Evolutionary conservation across 30 jellyfish, hydroid and myxozoan species (phyloP).

Genomic region (Cassiopea xamachana): DNA sequence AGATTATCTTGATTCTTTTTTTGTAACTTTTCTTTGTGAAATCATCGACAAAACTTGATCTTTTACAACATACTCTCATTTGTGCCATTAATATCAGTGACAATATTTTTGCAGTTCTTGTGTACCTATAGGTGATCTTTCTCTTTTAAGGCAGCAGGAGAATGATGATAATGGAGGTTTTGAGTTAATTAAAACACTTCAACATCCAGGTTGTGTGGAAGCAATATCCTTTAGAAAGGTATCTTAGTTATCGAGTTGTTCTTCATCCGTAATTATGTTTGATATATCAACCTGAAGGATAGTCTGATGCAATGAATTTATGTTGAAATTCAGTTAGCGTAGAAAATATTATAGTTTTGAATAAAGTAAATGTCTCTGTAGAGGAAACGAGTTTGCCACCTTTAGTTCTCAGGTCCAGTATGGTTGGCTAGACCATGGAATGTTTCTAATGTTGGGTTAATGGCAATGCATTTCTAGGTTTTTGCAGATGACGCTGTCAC

Average conservation of each 20-base stretch:
- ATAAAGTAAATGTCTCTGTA: background rate
- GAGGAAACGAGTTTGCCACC: too few relatives aligned
- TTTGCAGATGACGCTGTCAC: too few relatives aligned
- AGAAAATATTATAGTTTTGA: background rate
- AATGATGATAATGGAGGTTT: background rate
- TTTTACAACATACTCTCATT: too few relatives aligned
- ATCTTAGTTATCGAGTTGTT: background rate
- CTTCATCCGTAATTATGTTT: background rate
- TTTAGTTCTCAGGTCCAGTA: too few relatives aligned
- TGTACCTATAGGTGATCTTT: too few relatives aligned
- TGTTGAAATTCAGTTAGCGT: background rate
- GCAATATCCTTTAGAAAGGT: slow-evolving; percentile 38
- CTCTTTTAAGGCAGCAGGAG: background rate
- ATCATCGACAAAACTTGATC: too few relatives aligned
- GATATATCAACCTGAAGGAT: background rate
- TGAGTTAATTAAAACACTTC: background rate
- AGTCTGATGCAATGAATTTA: too few relatives aligned
- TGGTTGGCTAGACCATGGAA: too few relatives aligned
- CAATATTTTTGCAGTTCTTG: background rate
- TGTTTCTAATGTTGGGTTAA: too few relatives aligned
- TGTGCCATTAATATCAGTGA: background rate
- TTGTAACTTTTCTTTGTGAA: too few relatives aligned
- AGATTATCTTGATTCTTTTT: too few relatives aligned
- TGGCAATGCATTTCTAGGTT: too few relatives aligned
- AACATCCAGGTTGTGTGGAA: slow-evolving; percentile 43